Percentiles rank a stretch among this genome's conserved stretches.
Evolutionary conservation across 2,797 vertebrate species (phyloP).

Genomic region (Poeciliopsis turneri): DNA sequence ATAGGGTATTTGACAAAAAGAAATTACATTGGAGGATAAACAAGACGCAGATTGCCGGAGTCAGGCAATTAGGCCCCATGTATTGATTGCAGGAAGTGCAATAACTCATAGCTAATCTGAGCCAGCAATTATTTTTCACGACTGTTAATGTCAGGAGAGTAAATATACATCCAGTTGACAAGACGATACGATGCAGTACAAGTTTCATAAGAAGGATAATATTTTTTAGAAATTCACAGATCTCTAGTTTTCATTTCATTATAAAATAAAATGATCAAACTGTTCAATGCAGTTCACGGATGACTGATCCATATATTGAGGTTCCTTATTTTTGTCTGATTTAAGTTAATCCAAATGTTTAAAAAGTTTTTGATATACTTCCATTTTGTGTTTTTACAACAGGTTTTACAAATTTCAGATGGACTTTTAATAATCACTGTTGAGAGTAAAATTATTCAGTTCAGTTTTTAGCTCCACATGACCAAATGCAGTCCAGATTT

Average conservation of each 20-base stretch:
- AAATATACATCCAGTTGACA: neutral
- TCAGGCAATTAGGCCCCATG: neutral
- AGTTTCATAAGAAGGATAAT: neutral
- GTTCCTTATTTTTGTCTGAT: neutral
- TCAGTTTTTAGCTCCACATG: neutral
- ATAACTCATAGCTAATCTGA: neutral
- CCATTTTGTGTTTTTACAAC: neutral
- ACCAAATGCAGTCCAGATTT: neutral
- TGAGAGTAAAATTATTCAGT: neutral
- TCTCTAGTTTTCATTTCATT: neutral
- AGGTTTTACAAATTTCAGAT: neutral
- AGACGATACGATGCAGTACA: neutral
- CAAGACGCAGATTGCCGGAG: neutral
- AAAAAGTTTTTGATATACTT: neutral
- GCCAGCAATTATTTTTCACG: neutral
- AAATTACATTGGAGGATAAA: constrained; percentile 4
- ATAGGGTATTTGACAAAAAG: constrained; percentile 7
- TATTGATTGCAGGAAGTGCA: neutral
- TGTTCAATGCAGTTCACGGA: neutral
- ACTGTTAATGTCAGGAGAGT: neutral
- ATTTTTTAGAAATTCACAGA: neutral
- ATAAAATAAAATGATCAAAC: neutral
- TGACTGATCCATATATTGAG: neutral
- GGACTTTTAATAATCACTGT: neutral
- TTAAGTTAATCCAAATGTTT: neutral